A percentile compares a stretch with the other conserved stretches of the same genome.
Conservation (phyloP, 2,888 invertebrate species). For the Philereme vetulata region DNA sequence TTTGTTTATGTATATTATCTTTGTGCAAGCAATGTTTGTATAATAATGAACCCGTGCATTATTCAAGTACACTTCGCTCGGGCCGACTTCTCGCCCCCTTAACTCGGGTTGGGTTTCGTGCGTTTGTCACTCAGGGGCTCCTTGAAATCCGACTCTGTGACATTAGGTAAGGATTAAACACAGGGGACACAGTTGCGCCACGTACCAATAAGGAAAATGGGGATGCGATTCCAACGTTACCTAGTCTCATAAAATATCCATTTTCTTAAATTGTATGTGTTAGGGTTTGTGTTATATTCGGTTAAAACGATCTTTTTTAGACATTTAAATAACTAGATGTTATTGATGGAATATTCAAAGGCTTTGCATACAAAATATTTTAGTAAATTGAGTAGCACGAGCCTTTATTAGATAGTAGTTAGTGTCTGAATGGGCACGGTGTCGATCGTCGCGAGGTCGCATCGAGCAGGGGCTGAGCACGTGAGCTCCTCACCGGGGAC, state of each 20-base stretch:
- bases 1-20: background rate
- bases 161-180: slow-evolving; percentile 1
- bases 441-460: slow-evolving; percentile 54
- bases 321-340: background rate
- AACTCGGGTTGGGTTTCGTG: slow-evolving; percentile 1
- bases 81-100: slow-evolving; percentile 2
- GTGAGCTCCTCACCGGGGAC: slow-evolving; percentile 77
- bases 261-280: slow-evolving; percentile 2
- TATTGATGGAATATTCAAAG: background rate
- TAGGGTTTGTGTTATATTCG: background rate
- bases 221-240: slow-evolving; percentile 1
- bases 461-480: slow-evolving; percentile 63
- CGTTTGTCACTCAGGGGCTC: slow-evolving; percentile 1
- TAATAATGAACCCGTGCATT: slow-evolving; percentile 18
- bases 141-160: slow-evolving; percentile 7
- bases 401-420: slow-evolving; percentile 33
- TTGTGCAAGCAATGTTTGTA: slow-evolving; percentile 6
- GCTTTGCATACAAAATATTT: background rate
- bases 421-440: slow-evolving; percentile 40
- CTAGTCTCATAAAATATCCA: background rate
- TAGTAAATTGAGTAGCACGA: slow-evolving; percentile 5
- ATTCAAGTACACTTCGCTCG: slow-evolving; percentile 10
- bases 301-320: background rate
- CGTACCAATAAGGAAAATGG: slow-evolving; percentile 5
- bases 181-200: slow-evolving; percentile 2